Evolutionary conservation across 1,140 invertebrate genomes (phyloP), one percentile per base, ranked within the genome.

Genomic region (Ctenoplectra terminalis): DNA sequence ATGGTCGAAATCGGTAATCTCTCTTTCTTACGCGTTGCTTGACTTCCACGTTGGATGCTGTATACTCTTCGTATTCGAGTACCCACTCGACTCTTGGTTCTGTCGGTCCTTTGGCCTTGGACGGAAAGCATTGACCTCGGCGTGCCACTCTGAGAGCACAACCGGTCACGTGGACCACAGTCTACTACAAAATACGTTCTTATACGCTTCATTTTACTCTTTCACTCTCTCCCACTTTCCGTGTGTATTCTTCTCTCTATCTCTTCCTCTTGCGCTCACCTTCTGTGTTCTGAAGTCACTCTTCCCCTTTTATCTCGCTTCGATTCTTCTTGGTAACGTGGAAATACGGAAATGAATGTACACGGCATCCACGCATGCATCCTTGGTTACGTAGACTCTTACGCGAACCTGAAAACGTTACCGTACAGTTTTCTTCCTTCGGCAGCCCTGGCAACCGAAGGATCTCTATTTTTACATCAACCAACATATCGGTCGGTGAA

Each of bases 71-170:
- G 75, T 88, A 81, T 88, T 74, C 80, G 87, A 87, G 86, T 87
- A 87, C 77, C 85, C 86, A 84, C 86, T 87, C 85, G 86, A 87
- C 78, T 77, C 87, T 87, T 75, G 83, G 63, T 60, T 88, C 79
- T 87, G 61, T 78, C 84, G 87, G 89, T 92, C 88, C 90, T 89
- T 92, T 92, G 90, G 90, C 92, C 91, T 92, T 92, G 91, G 91
- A 91, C 87, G 87, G 91, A 88, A 92, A 92, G 87, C 91, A 89
- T 92, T 92, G 91, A 92, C 92, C 91, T 92, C 91, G 79, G 80
- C 91, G 90, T 91, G 92, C 89, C 90, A 89, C 86, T 90, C 86
- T 72, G 85, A 90, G 87, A 91, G 88, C 83, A 86, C 88, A 92
- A 92, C 88, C 90, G 90, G 89, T 90, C 90, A 90, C 84, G 80